Evolutionary conservation across 2,797 vertebrate genomes (phyloP), one percentile per base, ranked within the genome.

Genomic region (Hyperoplus immaculatus): DNA sequence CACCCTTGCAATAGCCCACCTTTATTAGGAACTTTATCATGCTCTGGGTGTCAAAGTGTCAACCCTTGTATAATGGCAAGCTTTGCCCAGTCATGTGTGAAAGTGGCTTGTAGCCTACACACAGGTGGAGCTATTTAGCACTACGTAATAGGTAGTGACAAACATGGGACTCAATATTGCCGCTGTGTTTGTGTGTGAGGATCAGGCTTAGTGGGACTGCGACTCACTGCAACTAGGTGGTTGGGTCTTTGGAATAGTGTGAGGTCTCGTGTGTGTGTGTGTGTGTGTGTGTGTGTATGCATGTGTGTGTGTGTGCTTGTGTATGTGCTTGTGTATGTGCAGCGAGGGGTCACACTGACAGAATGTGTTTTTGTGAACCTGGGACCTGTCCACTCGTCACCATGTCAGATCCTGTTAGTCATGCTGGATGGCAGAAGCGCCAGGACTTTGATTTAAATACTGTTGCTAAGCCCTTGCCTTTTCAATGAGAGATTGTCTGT

Each of bases 361-460:
- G 67, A 89, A 87, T 87, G 79, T 89, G 90, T 82, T 88, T 29
- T 82, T 56, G 73, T 89, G 80, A 88, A 87, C 89, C 77, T 84
- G 77, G 72, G 84, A 82, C 78, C 78, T 29, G 39, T 88, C 80
- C 67, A 69, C 71, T 78, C 72, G 56, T 88, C 84, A 75, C 82
- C 78, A 41, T 84, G 92, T 87, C 90, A 89, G 87, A 92, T 88
- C 88, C 78, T 74, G 83, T 93, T 92, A 86, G 87, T 84, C 87
- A 91, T 4, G 73, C 82, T 80, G 86, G 81, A 83, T 90, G 87
- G 88, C 75, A 82, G 84, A 73, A 13, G 77, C 80, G 76, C 50
- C 76, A 59, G 72, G 75, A 76, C 74, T 86, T 82, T 5, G 14
- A 80, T 88, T 84, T 85, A 81, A 91, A 86, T 75, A 68, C 69